Evolutionary conservation across 2,888 invertebrate species (phyloP), one percentile per base, ranked within the genome.

Genomic region (Isotomurus palustris): DNA sequence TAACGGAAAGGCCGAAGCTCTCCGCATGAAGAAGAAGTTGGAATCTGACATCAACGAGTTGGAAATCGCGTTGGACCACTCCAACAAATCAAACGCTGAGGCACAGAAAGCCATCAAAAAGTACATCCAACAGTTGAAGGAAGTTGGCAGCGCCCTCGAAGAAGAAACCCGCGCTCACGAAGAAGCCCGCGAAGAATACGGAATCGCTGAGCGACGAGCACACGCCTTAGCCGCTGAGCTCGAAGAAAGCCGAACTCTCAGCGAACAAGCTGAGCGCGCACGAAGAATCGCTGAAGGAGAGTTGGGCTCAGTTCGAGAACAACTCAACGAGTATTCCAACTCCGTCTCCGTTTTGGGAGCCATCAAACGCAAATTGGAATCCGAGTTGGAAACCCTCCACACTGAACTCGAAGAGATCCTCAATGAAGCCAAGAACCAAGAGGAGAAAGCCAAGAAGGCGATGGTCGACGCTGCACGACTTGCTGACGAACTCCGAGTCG

Each of bases 21-120:
- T 81, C 64, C 75, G 81, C 64, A 78, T 81, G 75, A 82, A 82
- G 76, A 83, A 83, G 79, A 83, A 83, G 73, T 74, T 82, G 54
- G 82, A 82, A 72, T 75, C 77, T 55, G 82, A 82, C 74, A 82
- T 82, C 74, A 82, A 82, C 73, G 81, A 82, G 73, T 75, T 82
- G 47, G 82, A 82, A 71, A 80, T 82, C 62, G 80, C 79, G 53
- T 72, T 82, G 56, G 82, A 83, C 72, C 79, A 78, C 69, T 77
- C 81, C 64, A 82, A 82, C 76, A 77, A 81, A 67, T 67, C 71
- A 54, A 77, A 77, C 60, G 78, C 78, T 45, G 79, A 79, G 64
- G 74, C 77, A 36, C 79, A 82, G 72, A 81, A 80, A 77, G 79
- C 77, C 72, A 76, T 79, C 72, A 80, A 80, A 74, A 77, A 61